Evolutionary conservation across 2,113 vertebrate species (phyloP).

Genomic region (Boulengeromyrus knoepffleri): DNA sequence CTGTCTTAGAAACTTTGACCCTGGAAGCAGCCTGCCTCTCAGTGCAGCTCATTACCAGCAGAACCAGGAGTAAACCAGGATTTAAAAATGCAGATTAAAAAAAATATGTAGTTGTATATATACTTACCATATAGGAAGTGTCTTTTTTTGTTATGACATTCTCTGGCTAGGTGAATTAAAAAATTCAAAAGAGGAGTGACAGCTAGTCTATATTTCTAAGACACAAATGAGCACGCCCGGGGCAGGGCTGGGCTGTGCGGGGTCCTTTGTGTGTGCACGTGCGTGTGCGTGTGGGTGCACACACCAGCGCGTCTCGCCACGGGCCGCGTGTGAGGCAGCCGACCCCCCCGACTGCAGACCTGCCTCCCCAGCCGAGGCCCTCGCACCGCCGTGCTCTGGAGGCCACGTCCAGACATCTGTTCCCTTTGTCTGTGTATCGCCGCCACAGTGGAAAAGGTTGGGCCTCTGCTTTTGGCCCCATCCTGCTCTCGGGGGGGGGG

Average conservation of each 20-base stretch:
- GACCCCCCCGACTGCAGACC: background rate
- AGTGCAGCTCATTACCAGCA: background rate
- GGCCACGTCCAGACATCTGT: constrained; percentile 1
- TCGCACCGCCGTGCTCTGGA: background rate
- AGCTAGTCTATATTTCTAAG: background rate
- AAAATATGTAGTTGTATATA: background rate
- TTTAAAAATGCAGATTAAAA: too few relatives aligned
- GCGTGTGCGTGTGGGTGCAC: background rate
- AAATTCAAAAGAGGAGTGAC: background rate
- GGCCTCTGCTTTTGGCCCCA: background rate
- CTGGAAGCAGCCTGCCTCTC: background rate
- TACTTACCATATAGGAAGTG: background rate
- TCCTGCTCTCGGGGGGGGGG: background rate
- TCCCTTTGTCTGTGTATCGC: constrained; percentile 5
- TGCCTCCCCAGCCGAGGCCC: background rate
- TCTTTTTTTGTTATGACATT: background rate
- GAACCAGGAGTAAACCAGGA: background rate
- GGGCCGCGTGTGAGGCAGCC: background rate
- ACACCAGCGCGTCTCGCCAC: background rate
- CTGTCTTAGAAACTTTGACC: background rate
- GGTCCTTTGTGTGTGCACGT: background rate
- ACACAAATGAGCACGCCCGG: background rate
- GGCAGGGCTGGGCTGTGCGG: background rate
- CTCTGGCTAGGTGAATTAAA: constrained; percentile 1
- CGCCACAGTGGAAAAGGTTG: background rate